A percentile compares a stretch with the other conserved stretches of the same genome.
Conservation (phyloP, 1,140 invertebrate genomes). For the Anthonomus grandis region DNA sequence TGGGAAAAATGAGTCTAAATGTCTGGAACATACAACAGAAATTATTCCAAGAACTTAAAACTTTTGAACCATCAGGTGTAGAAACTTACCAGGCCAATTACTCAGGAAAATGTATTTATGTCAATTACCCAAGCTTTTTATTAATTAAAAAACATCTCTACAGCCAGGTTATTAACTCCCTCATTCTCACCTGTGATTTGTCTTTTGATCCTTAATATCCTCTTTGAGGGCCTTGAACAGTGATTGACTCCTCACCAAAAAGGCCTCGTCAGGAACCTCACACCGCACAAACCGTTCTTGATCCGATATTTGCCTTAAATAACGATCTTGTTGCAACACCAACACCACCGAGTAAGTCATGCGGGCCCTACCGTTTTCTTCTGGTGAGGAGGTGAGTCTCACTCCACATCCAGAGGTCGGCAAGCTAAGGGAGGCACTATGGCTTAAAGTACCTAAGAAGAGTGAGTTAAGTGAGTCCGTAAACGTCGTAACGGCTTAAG, state of each 20-base stretch:
- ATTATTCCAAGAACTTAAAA: too few species aligned
- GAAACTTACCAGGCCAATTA: too few species aligned
- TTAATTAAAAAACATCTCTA: too few species aligned
- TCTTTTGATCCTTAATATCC: constrained; percentile 22
- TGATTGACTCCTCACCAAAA: constrained; percentile 38
- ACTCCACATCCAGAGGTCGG: constrained; percentile 66
- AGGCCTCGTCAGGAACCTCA: constrained; percentile 43
- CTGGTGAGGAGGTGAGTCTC: constrained; percentile 53
- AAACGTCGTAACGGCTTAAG: not conserved
- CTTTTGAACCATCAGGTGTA: too few species aligned
- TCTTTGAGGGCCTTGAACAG: constrained; percentile 36
- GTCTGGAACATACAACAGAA: too few species aligned
- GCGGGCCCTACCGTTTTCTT: constrained; percentile 45
- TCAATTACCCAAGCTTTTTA: too few species aligned
- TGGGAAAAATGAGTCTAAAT: too few species aligned
- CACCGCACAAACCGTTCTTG: constrained; percentile 60
- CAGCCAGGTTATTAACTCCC: too few species aligned
- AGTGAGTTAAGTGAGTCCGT: not conserved
- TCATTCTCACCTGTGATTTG: constrained; percentile 29
- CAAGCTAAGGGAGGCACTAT: constrained; percentile 54
- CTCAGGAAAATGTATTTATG: too few species aligned
- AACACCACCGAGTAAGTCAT: constrained; percentile 62
- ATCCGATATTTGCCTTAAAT: constrained; percentile 66
- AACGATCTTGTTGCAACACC: constrained; percentile 67
- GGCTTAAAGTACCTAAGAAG: constrained; percentile 47